Base-by-base conservation (phyloP, 2,113 vertebrate species). In the Colistium nudipinnis region DNA sequence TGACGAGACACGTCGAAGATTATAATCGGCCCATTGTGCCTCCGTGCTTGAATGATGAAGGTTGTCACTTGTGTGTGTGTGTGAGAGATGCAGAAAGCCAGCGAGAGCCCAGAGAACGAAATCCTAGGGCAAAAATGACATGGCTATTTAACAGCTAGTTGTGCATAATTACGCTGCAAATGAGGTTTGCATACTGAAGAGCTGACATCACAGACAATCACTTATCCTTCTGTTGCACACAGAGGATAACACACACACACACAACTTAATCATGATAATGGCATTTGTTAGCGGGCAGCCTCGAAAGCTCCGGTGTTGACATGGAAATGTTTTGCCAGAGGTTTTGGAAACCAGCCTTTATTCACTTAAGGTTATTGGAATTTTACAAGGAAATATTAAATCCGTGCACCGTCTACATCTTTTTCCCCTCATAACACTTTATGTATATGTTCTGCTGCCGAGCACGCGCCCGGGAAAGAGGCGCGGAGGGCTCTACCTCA, bases 41-140 rank as follows among this genome's bases (percentile, higher is more conserved):
- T 56, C 41, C 80, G 17, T 1, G 8, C n/a, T 74, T 84, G 85
- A 90, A 80, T 82, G 84, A 89, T 90, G 70, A 74, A 51, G 39
- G 31, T 57, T 74, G 85, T 75, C 62, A 72, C 36, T 47, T 70
- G 56, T 68, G 70, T 77, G 71, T 70, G 64, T 68, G n/a, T 78
- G 45, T 39, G 17, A 16, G 30, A 7, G 25, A 31, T 9, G 17
- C 38, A 25, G 3, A 19, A 2, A 33, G 30, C 25, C 20, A 38
- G n/a, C 10, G 28, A 28, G 59, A 69, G 51, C 44, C 25, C 44
- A 61, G 66, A 49, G 20, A 28, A 22, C 67, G 48, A 48, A 55
- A 62, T 44, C 53, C 57, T 14, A 43, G 72, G 83, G 67, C 61
- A 60, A 78, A 80, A 74, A 73, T 85, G 76, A 75, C 55, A 59